Base-by-base conservation (phyloP, 2,888 invertebrate species). In the Pollenia labialis region DNA sequence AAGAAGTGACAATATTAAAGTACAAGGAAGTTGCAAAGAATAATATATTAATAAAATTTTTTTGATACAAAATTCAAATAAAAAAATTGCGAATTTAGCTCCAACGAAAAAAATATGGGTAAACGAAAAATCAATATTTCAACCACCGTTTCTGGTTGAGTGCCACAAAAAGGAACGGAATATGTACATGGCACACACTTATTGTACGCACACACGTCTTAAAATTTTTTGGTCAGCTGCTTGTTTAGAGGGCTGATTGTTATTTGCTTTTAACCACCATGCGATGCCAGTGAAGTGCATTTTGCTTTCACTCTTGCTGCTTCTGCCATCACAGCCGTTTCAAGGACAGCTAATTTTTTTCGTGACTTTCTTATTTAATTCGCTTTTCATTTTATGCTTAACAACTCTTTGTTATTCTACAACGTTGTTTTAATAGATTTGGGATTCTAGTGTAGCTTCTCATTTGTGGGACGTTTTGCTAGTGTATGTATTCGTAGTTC, bases 261-360 rank as follows among this genome's bases (percentile, higher is more conserved):
- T 71, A 14, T 16, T 9, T 42, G 16, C 18, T 54, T 42, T 54
- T 54, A 44, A 44, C 48, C 54, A 40, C 8, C 40, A 62, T 18
- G 42, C 10, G 46, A n/a, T 42, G 11, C 4, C 23, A 23, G 44
- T 76, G 16, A 50, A 18, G 56, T 68, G 23, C 68, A 79, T 66
- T 74, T 76, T 50, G 77, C 87, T 88, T 79, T 83, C 74, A 71
- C 82, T 84, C 58, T 56, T 44, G 54, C 56, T 76, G 14, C 66
- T 48, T 81, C 56, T 81, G 72, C 66, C 42, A 4, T 14, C 32
- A 58, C 23, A 52, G 32, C 44, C 56, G 12, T 76, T 85, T 89
- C 89, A 89, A 89, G 89, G 89, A 83, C 89, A 89, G 88, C 88
- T 87, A 81, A 87, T 87, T 86, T 85, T 85, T 88, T 77, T 23